Base-by-base conservation (phyloP, 53 echinoderm and acorn worm species). In the Temnopleurus reevesii region DNA sequence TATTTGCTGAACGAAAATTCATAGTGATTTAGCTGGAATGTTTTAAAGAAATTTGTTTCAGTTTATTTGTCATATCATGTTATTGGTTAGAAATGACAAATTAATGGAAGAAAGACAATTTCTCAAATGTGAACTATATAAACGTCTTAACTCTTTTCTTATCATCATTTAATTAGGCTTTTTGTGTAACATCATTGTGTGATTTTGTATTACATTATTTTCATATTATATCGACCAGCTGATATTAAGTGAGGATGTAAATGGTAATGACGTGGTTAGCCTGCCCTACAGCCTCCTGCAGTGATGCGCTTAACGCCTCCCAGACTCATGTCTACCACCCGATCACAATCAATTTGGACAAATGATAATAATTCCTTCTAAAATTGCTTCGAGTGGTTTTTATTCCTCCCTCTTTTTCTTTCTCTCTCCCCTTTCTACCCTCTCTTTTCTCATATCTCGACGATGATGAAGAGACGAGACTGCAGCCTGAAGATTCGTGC, bases 331-430 rank as follows among this genome's bases (percentile, higher is more conserved):
- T 87, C 88, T 46, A 63, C 66, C 71, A 55, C 66, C 65, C 66
- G 31, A 87, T 66, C 88, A 66, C 53, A 49, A 87, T 87, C 71
- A 87, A 87, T 66, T 66, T 47, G 31, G 19, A 66, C 46, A 54
- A 87, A 87, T 87, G 71, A 87, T 87, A 51, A 66, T 71, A 87
- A 87, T 87, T 66, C 88, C 51, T 71, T 53, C 27, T 18, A 33
- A 66, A 86, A 87, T 87, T 71, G 71, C 88, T 38, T 66, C 34
- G 88, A 33, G 88, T 87, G 51, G 51, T 66, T 47, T 24, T 66
- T 31, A 31, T 87, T 71, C 55, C 38, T 25, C 18, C 19, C 46
- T 24, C 54, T n/a, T n/a, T n/a, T n/a, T n/a, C n/a, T n/a, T n/a
- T n/a, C n/a, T n/a, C n/a, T n/a, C n/a, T n/a, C n/a, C n/a, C n/a